These are phyloP conservation scores for Himalopsyche tibetana DNA, from an alignment of 2,888 invertebrate species.

Conservation along the genomic window DNA sequence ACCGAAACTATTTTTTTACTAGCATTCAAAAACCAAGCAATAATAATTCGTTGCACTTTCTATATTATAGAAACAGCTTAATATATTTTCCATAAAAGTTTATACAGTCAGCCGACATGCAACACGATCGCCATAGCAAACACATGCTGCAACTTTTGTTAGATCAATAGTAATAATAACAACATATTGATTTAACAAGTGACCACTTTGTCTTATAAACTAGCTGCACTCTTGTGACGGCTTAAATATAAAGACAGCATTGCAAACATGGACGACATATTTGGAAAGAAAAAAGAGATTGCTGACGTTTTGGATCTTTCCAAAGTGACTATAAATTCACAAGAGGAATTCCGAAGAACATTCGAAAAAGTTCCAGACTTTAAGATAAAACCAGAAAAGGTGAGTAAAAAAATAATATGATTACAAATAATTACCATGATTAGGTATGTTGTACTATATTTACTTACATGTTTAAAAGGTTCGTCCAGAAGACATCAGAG, in stretches of 20 bases:
- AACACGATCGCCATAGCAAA: conserved; percentile 51
- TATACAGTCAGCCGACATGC: background rate
- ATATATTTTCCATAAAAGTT: background rate
- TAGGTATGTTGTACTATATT: background rate
- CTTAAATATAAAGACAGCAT: background rate
- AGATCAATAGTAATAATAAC: conserved; percentile 49
- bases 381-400: conserved; percentile 92
- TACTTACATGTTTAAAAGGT: conserved; percentile 71
- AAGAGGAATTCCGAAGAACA: conserved; percentile 89
- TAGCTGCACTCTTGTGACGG: background rate
- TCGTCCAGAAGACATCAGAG: conserved; percentile 85
- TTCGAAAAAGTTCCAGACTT: conserved; percentile 93
- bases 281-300: conserved; percentile 90
- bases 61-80: conserved; percentile 24
- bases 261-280: conserved; percentile 86
- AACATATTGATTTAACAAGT: conserved; percentile 8
- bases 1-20: background rate
- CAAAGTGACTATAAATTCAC: conserved; percentile 84
- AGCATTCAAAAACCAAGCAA: conserved; percentile 3
- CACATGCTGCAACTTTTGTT: conserved; percentile 41
- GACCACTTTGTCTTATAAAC: background rate
- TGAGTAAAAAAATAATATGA: conserved; percentile 67
- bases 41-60: conserved; percentile 29
- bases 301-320: conserved; percentile 91
- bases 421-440: background rate